These are phyloP conservation scores for Trissolcus basalis DNA, from an alignment of 1,140 invertebrate species.

Conservation along the genomic window DNA sequence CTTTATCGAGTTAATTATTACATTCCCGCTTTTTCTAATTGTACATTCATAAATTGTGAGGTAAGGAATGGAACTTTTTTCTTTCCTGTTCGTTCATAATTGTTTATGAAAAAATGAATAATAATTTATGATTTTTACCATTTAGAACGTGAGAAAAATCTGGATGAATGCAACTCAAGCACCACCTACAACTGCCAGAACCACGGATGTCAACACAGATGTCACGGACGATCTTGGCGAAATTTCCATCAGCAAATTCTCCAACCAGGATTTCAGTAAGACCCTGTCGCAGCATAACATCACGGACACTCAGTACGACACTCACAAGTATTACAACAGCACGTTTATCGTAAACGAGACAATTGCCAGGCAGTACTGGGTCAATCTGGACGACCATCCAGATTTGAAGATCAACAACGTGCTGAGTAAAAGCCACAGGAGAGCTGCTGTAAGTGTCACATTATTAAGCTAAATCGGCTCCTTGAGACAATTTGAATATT, in stretches of 20 bases:
- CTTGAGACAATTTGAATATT: too few species aligned
- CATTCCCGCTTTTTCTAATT: too few species aligned
- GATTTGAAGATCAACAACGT: conserved; percentile 81
- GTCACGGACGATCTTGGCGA: conserved; percentile 58
- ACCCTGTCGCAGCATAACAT: conserved; percentile 75
- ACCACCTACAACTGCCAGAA: conserved; percentile 8
- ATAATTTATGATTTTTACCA: not conserved
- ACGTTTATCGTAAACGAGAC: conserved; percentile 79
- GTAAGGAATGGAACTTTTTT: too few species aligned
- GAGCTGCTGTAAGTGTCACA: conserved; percentile 85
- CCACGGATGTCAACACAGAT: conserved; percentile 1
- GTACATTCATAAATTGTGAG: too few species aligned
- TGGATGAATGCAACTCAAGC: conserved; percentile 13
- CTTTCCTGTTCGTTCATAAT: not conserved
- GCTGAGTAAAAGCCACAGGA: conserved; percentile 89
- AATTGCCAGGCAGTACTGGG: conserved; percentile 82
- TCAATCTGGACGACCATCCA: conserved; percentile 80
- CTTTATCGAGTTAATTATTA: too few species aligned
- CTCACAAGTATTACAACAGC: conserved; percentile 88
- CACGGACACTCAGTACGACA: conserved; percentile 78
- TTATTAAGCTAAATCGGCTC: too few species aligned
- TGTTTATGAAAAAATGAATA: not conserved
- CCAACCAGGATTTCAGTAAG: conserved; percentile 64
- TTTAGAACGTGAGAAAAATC: conserved; percentile 7
- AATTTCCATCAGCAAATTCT: conserved; percentile 70